Evolutionary conservation across 2,888 invertebrate genomes (phyloP).

Genomic region (Amphipyra tragopoginis): DNA sequence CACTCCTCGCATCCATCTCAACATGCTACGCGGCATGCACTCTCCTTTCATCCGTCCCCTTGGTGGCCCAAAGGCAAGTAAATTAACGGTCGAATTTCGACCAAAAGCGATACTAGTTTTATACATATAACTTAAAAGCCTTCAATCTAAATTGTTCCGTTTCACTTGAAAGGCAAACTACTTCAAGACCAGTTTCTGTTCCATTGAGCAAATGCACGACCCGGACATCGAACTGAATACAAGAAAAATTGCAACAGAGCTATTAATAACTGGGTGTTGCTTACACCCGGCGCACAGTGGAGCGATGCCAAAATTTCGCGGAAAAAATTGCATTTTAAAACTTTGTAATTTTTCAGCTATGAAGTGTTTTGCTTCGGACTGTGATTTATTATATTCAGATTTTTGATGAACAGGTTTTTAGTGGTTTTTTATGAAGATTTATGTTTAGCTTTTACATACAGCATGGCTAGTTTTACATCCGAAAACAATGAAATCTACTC

Average conservation of each 20-base stretch:
- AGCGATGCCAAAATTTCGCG: constrained; percentile 51
- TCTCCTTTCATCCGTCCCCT: too few relatives aligned
- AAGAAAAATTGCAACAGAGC: constrained; percentile 41
- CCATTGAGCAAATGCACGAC: constrained; percentile 17
- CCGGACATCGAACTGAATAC: constrained; percentile 27
- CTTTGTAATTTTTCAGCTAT: constrained; percentile 6
- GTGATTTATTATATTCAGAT: constrained; percentile 19
- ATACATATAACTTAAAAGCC: background rate
- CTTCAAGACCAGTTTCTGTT: constrained; percentile 9
- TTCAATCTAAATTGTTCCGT: constrained; percentile 7
- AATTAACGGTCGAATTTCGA: too few relatives aligned
- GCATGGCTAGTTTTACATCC: too few relatives aligned
- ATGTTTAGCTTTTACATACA: too few relatives aligned
- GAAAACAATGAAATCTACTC: too few relatives aligned
- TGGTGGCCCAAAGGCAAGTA: too few relatives aligned
- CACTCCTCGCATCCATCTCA: too few relatives aligned
- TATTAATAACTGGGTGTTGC: constrained; percentile 52
- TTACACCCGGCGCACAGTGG: constrained; percentile 55
- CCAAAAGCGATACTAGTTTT: too few relatives aligned
- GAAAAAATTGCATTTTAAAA: constrained; percentile 40
- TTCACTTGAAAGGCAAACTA: constrained; percentile 10
- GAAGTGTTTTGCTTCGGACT: constrained; percentile 17
- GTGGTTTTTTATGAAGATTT: too few relatives aligned
- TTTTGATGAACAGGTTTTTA: background rate
- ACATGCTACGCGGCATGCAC: too few relatives aligned